Evolutionary conservation across 2,797 vertebrate species (phyloP), one percentile per base, ranked within the genome.

Genomic region (Holocentrus rufus): DNA sequence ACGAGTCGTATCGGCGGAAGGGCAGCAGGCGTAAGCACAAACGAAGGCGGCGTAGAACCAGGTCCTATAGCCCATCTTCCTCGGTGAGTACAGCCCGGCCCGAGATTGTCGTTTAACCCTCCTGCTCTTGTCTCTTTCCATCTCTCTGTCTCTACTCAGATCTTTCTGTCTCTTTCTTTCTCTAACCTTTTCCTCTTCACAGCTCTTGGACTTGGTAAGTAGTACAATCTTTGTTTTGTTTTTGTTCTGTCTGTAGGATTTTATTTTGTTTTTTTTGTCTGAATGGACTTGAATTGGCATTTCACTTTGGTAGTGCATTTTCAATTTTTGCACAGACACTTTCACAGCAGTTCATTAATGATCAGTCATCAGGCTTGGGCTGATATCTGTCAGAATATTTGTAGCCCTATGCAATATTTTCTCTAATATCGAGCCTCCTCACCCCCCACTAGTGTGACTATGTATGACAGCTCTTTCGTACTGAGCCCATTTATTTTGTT

Each of bases 1-100:
- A 92, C 0, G 91, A 93, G 75, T 94, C 93, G 8, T 93, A 92
- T 70, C 85, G 94, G 67, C 95, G 95, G 92, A 97, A 95, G 91
- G 95, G 96, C 95, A 98, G 96, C 93, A 96, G 98, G 84, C 95
- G 97, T 95, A 98, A 97, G 94, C 97, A 95, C 94, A 96, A 95
- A 93, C 93, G 96, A 95, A 97, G 97, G 93, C 96, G 96, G 93
- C 96, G 94, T 93, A 96, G 95, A 93, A 98, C 95, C 94, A 94
- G 97, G 92, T 98, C 98, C 77, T 98, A 98, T 96, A 99, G 97
- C 94, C 94, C 91, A 85, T 99, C 98, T 9, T 96, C 98, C 92
- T 99, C 98, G 97, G 98, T 99, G 97, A 99, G 98, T 99, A 93
- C 91, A 88, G 87, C 87, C 89, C 88, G 69, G 88, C 88, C 93